These are phyloP conservation scores for Priocnemis perturbator DNA, from an alignment of 2,888 invertebrate genomes.

Conservation along the genomic window DNA sequence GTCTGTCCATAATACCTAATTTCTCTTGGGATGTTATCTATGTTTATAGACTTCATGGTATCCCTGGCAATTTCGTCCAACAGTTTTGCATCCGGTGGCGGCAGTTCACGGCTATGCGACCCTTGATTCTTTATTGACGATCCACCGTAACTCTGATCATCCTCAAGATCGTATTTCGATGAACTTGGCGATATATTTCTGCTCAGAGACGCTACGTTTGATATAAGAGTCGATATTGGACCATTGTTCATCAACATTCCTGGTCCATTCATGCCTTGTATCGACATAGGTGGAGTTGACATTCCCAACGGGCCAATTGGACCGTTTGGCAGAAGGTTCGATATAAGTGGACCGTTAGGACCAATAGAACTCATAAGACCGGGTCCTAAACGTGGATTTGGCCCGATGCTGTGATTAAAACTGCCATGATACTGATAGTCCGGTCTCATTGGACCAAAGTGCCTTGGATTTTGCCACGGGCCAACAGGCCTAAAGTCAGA, in stretches of 20 bases:
- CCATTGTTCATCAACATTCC: constrained; percentile 61
- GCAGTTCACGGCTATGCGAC: constrained; percentile 68
- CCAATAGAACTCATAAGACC: constrained; percentile 66
- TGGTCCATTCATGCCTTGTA: constrained; percentile 60
- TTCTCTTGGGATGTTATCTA: constrained; percentile 88
- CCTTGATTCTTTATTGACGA: constrained; percentile 41
- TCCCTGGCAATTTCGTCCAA: constrained; percentile 80
- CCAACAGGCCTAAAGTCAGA: constrained; percentile 67
- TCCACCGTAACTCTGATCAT: constrained; percentile 50
- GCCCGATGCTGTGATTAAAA: constrained; percentile 64
- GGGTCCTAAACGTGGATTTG: constrained; percentile 62
- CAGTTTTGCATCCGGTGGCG: constrained; percentile 73
- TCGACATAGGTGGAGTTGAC: constrained; percentile 50
- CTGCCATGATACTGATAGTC: constrained; percentile 69
- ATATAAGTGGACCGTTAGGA: constrained; percentile 61
- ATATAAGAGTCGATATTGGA: constrained; percentile 50
- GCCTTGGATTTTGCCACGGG: constrained; percentile 71
- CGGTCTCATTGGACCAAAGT: constrained; percentile 69
- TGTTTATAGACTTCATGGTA: constrained; percentile 86
- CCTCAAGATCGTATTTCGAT: constrained; percentile 59
- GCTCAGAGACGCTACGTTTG: constrained; percentile 39
- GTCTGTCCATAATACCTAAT: constrained; percentile 91
- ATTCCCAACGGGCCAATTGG: constrained; percentile 61
- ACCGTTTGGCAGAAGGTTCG: constrained; percentile 57
- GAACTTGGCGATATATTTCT: constrained; percentile 59